Base-by-base conservation (phyloP, 2,888 invertebrate species). In the Trichopoda pennipes region DNA sequence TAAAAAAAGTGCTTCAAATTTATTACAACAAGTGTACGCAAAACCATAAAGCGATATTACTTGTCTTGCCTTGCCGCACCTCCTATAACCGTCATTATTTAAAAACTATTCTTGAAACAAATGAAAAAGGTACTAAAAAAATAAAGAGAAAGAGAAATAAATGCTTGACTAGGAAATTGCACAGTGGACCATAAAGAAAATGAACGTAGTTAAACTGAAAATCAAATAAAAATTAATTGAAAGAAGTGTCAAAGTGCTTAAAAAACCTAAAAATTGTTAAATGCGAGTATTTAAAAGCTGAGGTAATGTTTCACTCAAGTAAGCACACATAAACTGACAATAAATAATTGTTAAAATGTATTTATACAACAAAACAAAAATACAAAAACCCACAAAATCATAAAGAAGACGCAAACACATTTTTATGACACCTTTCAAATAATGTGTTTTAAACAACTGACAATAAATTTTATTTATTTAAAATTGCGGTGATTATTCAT, bases 161-260 rank as follows among this genome's bases (percentile, higher is more conserved):
- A 74, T 64, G 81, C 78, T 74, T 78, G 74, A 81, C 81, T 81
- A 58, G 78, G 42, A 42, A 74, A 78, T 63, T 74, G 38, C 47
- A 78, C 78, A 28, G 60, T 81, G 81, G 74, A 81, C 78, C 81
- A 78, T 81, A 53, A 60, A 80, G 16, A 64, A 64, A 28, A 7
- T 8, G 49, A 58, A 58, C 69, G 63, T 32, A 49, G 64, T 63
- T 17, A 47, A 63, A 44, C 1, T 9, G 12, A 73, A 72, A 47
- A 68, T 60, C 55, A 79, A 68, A 32, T 51, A 44, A 42, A 51
- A 32, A 8, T n/a, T 28, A 47, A 66, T n/a, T n/a, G 49, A 60
- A 14, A 51, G 16, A 53, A 64, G 64, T 56, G 17, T 9, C 2
- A 28, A 17, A 17, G 35, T 32, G 47, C 63, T 56, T 42, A 47